Percentiles rank a stretch among this genome's conserved stretches.
phyloP scores from a whole-genome alignment of 2,888 invertebrate genomes.

The Ganaspis brasiliensis region DNA sequence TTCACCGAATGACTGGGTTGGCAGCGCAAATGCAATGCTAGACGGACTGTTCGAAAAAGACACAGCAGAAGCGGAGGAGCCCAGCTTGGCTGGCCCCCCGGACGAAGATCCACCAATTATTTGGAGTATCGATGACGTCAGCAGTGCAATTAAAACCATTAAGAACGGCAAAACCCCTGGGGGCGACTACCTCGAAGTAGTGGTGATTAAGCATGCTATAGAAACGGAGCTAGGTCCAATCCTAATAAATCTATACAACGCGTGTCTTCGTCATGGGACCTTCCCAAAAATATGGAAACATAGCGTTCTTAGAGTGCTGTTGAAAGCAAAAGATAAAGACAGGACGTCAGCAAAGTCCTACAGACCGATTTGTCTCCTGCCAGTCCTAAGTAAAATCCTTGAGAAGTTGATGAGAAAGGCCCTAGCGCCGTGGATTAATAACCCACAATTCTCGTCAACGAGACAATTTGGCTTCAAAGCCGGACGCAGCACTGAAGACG shows the following conservation, averaged over 20 bases:
- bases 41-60: conserved; percentile 26
- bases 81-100: neutral
- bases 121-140: neutral
- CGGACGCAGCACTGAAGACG: neutral
- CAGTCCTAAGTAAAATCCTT: neutral
- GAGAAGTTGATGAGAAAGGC: neutral
- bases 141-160: neutral
- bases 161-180: conserved; percentile 31
- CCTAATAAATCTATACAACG: neutral
- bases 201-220: neutral
- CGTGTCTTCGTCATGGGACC: neutral
- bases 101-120: neutral
- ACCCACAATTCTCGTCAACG: neutral
- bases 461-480: neutral
- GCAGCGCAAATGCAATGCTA: neutral
- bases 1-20: neutral
- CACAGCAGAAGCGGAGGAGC: neutral
- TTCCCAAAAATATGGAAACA: conserved; percentile 36
- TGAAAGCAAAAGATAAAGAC: conserved; percentile 27
- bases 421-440: neutral
- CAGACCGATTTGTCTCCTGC: neutral
- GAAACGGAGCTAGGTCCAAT: neutral
- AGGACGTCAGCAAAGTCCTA: neutral
- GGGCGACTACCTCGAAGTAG: neutral
- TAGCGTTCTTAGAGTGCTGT: neutral